Conservation (phyloP, 2,113 vertebrate genomes). For the Brachyhypopomus gauderio region DNA sequence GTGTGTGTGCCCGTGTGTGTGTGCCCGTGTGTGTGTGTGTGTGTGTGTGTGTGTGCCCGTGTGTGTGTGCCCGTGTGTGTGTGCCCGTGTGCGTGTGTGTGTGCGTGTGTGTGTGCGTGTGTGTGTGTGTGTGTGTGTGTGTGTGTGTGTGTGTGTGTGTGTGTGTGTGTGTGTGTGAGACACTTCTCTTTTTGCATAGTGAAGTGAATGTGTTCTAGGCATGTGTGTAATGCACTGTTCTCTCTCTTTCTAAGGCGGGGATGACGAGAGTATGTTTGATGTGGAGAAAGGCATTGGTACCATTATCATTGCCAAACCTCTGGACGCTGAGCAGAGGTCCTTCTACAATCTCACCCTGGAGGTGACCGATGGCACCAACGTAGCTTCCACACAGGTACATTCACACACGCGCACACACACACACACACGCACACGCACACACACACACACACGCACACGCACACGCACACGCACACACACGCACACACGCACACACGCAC, state of each 20-base stretch:
- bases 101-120: slow-evolving; percentile 26
- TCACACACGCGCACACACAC: slow-evolving; percentile 36
- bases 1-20: too few species aligned
- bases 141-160: slow-evolving; percentile 14
- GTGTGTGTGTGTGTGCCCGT: slow-evolving; percentile 3
- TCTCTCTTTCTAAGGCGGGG: slow-evolving; percentile 83
- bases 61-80: slow-evolving; percentile 28
- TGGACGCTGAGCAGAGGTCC: slow-evolving; percentile 92
- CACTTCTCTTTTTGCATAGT: too few species aligned
- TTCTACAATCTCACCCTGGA: slow-evolving; percentile 94
- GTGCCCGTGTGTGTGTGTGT: slow-evolving; percentile 13
- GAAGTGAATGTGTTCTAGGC: too few species aligned
- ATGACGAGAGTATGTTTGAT: slow-evolving; percentile 90
- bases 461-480: slow-evolving; percentile 39
- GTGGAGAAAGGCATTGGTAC: slow-evolving; percentile 90
- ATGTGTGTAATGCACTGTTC: slow-evolving; percentile 22
- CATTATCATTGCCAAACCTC: slow-evolving; percentile 89
- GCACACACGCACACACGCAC: slow-evolving; percentile 32
- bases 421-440: neutral
- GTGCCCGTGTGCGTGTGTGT: too few species aligned
- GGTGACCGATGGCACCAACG: slow-evolving; percentile 91
- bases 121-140: slow-evolving; percentile 10
- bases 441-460: slow-evolving; percentile 36
- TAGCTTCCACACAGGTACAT: slow-evolving; percentile 55
- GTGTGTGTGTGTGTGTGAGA: neutral